Evolutionary conservation across 2,113 vertebrate species (phyloP).

Genomic region (Eubucco bourcierii): DNA sequence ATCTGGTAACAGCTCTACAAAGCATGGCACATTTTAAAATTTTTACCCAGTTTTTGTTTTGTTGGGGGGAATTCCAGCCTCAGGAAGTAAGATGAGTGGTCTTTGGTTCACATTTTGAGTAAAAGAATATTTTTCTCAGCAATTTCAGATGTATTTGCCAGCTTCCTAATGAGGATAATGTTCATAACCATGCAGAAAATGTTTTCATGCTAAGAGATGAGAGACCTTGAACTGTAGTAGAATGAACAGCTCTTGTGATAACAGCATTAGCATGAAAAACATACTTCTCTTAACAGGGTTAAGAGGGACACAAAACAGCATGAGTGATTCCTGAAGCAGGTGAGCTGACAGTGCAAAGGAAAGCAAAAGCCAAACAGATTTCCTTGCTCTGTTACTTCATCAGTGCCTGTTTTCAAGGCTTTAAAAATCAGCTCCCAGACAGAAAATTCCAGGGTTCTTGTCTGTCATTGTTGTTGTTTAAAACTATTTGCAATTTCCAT

Average conservation of each 20-base stretch:
- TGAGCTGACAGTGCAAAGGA: not conserved
- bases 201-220: not conserved
- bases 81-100: not conserved
- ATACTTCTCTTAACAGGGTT: not conserved
- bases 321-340: not conserved
- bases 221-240: not conserved
- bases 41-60: not conserved
- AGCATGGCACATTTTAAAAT: not conserved
- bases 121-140: not conserved
- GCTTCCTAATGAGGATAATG: not conserved
- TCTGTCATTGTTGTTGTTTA: not conserved
- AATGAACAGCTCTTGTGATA: not conserved
- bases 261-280: not conserved
- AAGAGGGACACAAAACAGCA: not conserved
- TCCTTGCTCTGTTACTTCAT: not conserved
- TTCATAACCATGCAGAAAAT: not conserved
- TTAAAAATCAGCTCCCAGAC: not conserved
- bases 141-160: not conserved
- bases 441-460: not conserved
- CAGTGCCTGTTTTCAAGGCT: not conserved
- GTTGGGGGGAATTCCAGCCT: not conserved
- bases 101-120: not conserved
- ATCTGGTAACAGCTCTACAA: not conserved
- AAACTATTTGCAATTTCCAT: not conserved
- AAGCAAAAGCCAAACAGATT: not conserved